phyloP scores from a whole-genome alignment of 2,113 vertebrate genomes.

The Pelmatolapia mariae region DNA sequence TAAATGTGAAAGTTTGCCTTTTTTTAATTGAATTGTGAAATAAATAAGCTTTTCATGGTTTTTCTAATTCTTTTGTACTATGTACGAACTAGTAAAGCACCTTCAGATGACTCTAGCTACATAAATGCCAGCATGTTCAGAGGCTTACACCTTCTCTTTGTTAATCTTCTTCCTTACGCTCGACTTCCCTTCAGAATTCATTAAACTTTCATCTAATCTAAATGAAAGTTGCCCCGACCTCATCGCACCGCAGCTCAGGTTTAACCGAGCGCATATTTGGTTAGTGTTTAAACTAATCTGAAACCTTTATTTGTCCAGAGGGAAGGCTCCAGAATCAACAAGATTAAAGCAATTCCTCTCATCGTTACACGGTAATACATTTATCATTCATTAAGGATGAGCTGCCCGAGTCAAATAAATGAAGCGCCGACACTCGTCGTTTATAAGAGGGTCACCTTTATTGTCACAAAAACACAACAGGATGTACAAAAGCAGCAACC shows the following conservation, averaged over 20 bases:
- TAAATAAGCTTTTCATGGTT: background rate
- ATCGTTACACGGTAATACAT: background rate
- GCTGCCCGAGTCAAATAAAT: background rate
- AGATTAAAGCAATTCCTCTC: background rate
- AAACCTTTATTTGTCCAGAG: background rate
- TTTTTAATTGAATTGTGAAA: background rate
- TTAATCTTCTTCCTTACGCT: background rate
- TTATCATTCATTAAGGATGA: background rate
- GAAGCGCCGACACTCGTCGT: background rate
- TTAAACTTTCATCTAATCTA: constrained; percentile 2
- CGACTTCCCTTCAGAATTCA: background rate
- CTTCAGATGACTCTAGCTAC: background rate
- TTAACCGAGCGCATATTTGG: background rate
- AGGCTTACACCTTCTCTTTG: background rate
- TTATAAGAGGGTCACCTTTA: constrained; percentile 69
- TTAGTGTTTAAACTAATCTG: background rate
- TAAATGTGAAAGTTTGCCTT: rapidly evolving
- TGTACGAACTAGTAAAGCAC: rapidly evolving
- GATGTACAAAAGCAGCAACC: constrained; percentile 70
- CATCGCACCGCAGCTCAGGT: background rate
- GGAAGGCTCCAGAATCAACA: background rate
- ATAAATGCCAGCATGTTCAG: background rate
- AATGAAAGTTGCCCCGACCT: background rate
- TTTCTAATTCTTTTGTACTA: background rate
- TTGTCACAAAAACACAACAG: constrained; percentile 72